Evolutionary conservation across 2,888 invertebrate species (phyloP).

Genomic region (Caradrina kadenii): DNA sequence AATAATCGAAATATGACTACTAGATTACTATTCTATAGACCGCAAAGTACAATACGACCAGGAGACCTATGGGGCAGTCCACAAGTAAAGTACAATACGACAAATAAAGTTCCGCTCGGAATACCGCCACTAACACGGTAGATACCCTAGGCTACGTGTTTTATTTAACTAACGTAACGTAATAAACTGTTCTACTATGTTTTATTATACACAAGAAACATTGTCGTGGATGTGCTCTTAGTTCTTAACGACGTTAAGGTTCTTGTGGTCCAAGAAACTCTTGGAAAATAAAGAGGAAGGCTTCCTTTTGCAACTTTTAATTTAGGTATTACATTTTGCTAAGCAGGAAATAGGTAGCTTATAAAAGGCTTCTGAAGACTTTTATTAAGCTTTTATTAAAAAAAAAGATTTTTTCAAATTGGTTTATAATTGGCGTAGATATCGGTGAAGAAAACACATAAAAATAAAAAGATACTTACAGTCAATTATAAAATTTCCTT

Average conservation of each 20-base stretch:
- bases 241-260: constrained; percentile 18
- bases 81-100: neutral
- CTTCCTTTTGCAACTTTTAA: neutral
- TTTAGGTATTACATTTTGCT: constrained; percentile 1
- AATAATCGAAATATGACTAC: no score
- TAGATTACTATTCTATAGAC: no score
- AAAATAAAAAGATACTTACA: no score
- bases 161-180: constrained; percentile 16
- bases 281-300: constrained; percentile 10
- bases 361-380: no score
- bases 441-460: no score
- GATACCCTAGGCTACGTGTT: neutral
- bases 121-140: neutral
- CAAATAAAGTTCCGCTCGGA: constrained; percentile 5
- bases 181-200: constrained; percentile 10
- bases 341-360: neutral
- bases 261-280: constrained; percentile 2
- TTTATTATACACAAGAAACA: constrained; percentile 20
- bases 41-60: no score
- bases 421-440: no score
- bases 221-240: constrained; percentile 7
- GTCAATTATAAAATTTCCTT: no score
- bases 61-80: no score
- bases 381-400: no score
- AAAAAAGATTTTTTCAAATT: no score